phyloP scores from a whole-genome alignment of 2,113 vertebrate genomes.

The Perccottus glenii region DNA sequence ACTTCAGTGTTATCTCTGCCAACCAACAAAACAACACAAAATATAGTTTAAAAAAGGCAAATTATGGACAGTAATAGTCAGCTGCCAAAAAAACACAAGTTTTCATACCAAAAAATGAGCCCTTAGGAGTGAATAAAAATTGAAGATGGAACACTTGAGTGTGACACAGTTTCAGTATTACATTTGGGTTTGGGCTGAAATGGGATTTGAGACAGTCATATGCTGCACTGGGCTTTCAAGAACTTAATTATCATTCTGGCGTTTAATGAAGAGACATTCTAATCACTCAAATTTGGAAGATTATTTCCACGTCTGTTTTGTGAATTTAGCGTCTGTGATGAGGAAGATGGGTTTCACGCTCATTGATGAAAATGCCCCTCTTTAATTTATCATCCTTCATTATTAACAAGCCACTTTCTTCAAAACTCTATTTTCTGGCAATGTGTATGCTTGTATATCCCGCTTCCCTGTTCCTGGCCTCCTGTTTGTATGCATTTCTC shows the following conservation, averaged over 20 bases:
- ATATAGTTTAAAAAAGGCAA: too few species aligned
- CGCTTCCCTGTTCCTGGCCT: conserved; percentile 22
- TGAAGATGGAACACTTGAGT: too few species aligned
- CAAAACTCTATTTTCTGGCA: background rate
- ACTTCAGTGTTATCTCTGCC: too few species aligned
- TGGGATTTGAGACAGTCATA: conserved; percentile 13
- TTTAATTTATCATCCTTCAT: background rate
- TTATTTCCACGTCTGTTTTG: conserved; percentile 13
- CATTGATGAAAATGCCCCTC: conserved; percentile 5
- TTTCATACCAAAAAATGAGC: too few species aligned
- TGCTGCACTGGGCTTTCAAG: conserved; percentile 8
- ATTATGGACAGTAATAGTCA: too few species aligned
- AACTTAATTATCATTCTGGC: conserved; percentile 31
- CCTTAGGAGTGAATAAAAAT: too few species aligned
- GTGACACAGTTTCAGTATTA: background rate
- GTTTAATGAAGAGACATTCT: conserved; percentile 41
- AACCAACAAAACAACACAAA: too few species aligned
- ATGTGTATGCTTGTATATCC: conserved; percentile 1
- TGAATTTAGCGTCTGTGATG: conserved; percentile 8
- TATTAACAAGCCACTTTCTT: background rate
- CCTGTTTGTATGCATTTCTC: conserved; percentile 4
- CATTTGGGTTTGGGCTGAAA: conserved; percentile 6
- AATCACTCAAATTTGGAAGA: conserved; percentile 38
- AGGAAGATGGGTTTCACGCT: background rate
- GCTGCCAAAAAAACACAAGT: too few species aligned